Conservation (phyloP, 2,797 vertebrate species). For the Gymnothorax reevesii region DNA sequence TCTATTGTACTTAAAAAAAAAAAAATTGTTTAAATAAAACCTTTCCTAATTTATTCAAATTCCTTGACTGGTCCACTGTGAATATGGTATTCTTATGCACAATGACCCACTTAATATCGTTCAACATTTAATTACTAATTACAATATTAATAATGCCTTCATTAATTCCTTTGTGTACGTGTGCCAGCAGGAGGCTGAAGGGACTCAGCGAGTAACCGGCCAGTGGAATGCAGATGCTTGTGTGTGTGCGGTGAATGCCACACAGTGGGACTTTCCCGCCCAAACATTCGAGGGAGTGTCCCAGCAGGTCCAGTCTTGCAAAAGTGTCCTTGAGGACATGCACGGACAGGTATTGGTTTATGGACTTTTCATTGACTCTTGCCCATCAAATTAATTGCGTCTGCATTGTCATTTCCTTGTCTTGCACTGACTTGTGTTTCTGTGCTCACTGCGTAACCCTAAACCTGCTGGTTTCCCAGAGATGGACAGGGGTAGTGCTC, state of each 20-base stretch:
- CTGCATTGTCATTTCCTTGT: background rate
- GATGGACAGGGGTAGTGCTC: background rate
- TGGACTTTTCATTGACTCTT: background rate
- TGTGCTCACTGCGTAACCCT: background rate
- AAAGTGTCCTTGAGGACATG: background rate
- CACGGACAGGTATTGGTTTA: slow-evolving; percentile 10
- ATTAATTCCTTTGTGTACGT: background rate
- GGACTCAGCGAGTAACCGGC: background rate
- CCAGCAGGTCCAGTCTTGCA: background rate
- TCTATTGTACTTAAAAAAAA: no score
- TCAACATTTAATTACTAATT: no score
- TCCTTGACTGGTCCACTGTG: no score
- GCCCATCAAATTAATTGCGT: background rate
- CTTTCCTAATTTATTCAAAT: no score
- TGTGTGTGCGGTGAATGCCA: background rate
- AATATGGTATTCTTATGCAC: background rate
- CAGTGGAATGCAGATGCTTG: background rate
- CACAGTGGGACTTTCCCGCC: background rate
- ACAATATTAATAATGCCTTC: background rate
- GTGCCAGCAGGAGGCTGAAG: background rate
- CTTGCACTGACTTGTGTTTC: background rate
- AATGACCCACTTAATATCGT: no score
- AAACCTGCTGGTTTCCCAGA: background rate
- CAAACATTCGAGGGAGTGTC: background rate
- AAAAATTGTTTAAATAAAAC: no score